phyloP scores from a whole-genome alignment of 2,888 invertebrate species.

The Tetheella fluctuosa region DNA sequence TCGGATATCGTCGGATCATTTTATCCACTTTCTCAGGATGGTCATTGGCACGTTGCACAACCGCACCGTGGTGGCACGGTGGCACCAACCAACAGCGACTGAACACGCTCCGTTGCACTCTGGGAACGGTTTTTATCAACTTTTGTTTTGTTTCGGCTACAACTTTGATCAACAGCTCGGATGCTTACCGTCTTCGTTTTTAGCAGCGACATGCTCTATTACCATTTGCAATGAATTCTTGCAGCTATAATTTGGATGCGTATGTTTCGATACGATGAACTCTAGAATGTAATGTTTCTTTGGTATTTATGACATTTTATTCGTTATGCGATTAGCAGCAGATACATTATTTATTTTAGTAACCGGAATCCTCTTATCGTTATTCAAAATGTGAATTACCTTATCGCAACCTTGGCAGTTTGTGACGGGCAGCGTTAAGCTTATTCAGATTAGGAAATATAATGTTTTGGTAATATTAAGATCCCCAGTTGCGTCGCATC shows the following conservation, averaged over 20 bases:
- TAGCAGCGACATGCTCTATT: neutral
- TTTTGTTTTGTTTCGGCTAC: slow-evolving; percentile 7
- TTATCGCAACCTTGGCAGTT: slow-evolving; percentile 34
- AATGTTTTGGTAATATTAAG: neutral
- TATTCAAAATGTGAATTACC: slow-evolving; percentile 23
- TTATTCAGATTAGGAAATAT: neutral
- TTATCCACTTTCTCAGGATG: slow-evolving; percentile 39
- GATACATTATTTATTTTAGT: slow-evolving; percentile 5
- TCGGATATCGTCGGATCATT: neutral
- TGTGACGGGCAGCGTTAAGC: slow-evolving; percentile 1
- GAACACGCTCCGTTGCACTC: slow-evolving; percentile 38
- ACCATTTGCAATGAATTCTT: neutral
- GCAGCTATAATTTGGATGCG: neutral
- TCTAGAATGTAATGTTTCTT: neutral
- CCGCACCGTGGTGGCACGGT: slow-evolving; percentile 14
- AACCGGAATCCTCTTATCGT: slow-evolving; percentile 28
- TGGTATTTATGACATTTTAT: slow-evolving; percentile 17
- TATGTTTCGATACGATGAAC: neutral
- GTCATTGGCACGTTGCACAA: slow-evolving; percentile 24
- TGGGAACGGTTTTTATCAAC: slow-evolving; percentile 31
- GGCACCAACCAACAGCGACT: slow-evolving; percentile 2
- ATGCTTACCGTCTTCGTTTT: slow-evolving; percentile 8
- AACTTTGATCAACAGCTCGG: slow-evolving; percentile 6
- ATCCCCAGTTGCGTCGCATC: neutral
- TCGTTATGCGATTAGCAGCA: slow-evolving; percentile 24